Base-by-base conservation (phyloP, 1,140 invertebrate genomes). In the Zaprionus ghesquierei region DNA sequence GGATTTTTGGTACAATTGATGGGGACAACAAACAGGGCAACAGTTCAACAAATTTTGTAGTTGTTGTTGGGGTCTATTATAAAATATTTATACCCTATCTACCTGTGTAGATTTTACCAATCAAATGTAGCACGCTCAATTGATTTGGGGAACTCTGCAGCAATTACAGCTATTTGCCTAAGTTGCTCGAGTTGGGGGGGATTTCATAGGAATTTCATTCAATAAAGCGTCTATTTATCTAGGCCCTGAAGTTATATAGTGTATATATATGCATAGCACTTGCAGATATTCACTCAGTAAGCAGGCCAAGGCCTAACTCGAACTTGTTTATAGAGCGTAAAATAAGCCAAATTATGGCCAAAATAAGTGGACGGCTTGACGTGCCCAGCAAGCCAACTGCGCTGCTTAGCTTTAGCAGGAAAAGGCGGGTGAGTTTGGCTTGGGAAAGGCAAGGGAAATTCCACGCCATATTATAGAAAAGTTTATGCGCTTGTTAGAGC, bases 291-390 rank as follows among this genome's bases (percentile, higher is more conserved):
- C 64, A 33, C 31, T 61, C 64, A 33, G 59, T 69, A 66, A 25
- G 27, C 62, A 38, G 18, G 31, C 51, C 41, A 65, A 71, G 62
- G 69, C 65, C 20, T 29, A 69, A 49, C 64, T 60, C 31, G 55
- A 49, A 46, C 53, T n/a, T n/a, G 61, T 50, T 65, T 31, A 31
- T 25, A 50, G 53, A 51, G 54, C 73, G 50, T 75, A 55, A 75
- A 66, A 66, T 66, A 60, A 53, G 61, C 55, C 73, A 75, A 72
- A 73, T 75, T 75, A 75, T 66, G 61, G 25, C 61, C 66, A 50
- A 50, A n/a, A 58, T 38, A 56, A 64, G 56, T 53, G 29, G 44
- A 0, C 53, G 58, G 23, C 54, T 58, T 50, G 46, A 63, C 10
- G 49, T 9, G 49, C 31, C 5, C 6, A 44, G 35, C 29, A 25